These are phyloP conservation scores for Bugula neritina DNA, from an alignment of 2,888 invertebrate genomes.

Conservation along the genomic window DNA sequence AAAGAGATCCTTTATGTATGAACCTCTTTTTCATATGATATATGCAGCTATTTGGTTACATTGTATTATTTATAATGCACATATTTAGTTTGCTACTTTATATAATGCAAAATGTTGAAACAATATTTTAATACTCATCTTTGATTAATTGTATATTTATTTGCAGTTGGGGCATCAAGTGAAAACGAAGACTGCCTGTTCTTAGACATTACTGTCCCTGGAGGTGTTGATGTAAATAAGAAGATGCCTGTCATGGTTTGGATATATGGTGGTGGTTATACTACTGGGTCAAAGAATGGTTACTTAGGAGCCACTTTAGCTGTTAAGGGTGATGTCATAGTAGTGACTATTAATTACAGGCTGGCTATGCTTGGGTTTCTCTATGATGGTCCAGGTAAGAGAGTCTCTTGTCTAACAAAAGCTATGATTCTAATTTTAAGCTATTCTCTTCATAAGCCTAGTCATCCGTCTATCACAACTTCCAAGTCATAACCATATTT, in stretches of 20 bases:
- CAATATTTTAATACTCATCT: neutral
- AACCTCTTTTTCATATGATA: neutral
- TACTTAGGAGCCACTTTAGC: neutral
- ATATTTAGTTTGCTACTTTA: neutral
- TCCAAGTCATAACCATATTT: too few species aligned
- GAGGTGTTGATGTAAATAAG: neutral
- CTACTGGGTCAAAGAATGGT: neutral
- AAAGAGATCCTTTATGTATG: neutral
- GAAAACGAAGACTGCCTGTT: constrained; percentile 17
- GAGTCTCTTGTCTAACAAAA: too few species aligned
- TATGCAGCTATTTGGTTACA: too few species aligned
- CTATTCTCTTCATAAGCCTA: too few species aligned
- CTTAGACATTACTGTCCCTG: constrained; percentile 12
- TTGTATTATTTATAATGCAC: too few species aligned
- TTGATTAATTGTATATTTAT: neutral
- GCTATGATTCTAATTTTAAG: neutral
- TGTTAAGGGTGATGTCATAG: constrained; percentile 5
- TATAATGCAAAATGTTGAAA: too few species aligned
- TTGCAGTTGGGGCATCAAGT: neutral
- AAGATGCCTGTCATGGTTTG: constrained; percentile 9
- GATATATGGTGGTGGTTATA: constrained; percentile 12
- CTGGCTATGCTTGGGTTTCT: constrained; percentile 7
- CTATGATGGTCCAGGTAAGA: constrained; percentile 13
- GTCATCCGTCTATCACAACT: too few species aligned
- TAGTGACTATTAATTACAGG: constrained; percentile 21